Evolutionary conservation across 2,797 vertebrate genomes (phyloP).

Genomic region (Cirrhinus mrigala): DNA sequence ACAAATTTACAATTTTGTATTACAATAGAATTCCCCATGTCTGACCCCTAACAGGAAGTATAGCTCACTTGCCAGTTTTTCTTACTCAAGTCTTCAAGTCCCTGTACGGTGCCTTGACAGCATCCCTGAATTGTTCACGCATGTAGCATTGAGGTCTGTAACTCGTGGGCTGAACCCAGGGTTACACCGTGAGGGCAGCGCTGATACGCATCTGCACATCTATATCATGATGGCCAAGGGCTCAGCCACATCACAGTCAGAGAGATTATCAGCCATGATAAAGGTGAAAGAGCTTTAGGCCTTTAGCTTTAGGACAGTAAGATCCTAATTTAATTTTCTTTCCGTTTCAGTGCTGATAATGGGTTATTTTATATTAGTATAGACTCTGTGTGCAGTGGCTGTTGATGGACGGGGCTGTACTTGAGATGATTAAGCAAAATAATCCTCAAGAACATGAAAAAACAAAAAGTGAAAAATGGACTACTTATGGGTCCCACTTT

Average conservation of each 20-base stretch:
- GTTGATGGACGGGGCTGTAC: background rate
- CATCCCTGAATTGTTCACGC: constrained; percentile 29
- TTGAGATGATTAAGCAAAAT: background rate
- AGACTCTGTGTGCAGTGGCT: background rate
- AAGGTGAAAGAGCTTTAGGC: constrained; percentile 28
- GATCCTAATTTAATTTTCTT: constrained; percentile 1
- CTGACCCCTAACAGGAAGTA: background rate
- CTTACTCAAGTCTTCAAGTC: constrained; percentile 1
- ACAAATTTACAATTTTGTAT: constrained; percentile 1
- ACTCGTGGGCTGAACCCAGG: constrained; percentile 28
- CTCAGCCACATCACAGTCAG: constrained; percentile 31
- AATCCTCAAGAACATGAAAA: background rate
- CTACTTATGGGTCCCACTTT: too few relatives aligned
- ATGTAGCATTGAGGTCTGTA: constrained; percentile 31
- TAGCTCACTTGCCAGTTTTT: background rate
- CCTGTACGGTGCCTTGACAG: background rate
- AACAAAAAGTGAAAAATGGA: background rate
- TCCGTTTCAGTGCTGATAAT: constrained; percentile 5
- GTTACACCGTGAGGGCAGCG: constrained; percentile 22
- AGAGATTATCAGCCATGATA: constrained; percentile 14
- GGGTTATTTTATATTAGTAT: background rate
- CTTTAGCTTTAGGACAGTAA: constrained; percentile 9
- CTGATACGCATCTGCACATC: constrained; percentile 31
- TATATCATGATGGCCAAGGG: constrained; percentile 20
- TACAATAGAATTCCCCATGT: constrained; percentile 2